Percentiles rank a stretch among this genome's conserved stretches.
Conservation (phyloP, 2,888 invertebrate genomes). For the Leptura quadrifasciata region DNA sequence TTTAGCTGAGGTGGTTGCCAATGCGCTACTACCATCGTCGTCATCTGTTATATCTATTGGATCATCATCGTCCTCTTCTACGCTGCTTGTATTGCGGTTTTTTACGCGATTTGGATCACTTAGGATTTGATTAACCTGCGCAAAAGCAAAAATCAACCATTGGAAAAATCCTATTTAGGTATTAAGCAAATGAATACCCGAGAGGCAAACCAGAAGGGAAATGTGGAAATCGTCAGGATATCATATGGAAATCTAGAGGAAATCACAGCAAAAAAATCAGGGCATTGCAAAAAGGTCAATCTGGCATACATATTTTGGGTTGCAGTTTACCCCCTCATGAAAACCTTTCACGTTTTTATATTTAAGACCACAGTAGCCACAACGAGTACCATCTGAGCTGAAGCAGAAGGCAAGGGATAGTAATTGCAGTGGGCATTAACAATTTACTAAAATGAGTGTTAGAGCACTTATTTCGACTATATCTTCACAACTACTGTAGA, state of each 20-base stretch:
- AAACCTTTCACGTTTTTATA: no score
- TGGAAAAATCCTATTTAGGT: neutral
- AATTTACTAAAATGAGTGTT: no score
- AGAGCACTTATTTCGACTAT: no score
- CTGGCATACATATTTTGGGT: neutral
- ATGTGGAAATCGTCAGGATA: neutral
- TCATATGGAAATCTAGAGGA: no score
- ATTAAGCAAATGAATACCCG: no score
- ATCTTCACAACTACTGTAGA: no score
- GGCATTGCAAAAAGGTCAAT: neutral
- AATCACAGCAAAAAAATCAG: neutral
- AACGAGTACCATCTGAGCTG: no score
- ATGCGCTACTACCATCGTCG: neutral
- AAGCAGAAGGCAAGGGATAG: no score
- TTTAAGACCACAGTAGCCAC: no score
- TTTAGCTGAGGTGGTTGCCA: neutral
- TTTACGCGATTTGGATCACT: conserved; percentile 34
- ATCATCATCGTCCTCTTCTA: conserved; percentile 15
- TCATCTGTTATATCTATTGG: conserved; percentile 24
- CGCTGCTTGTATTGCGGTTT: conserved; percentile 12
- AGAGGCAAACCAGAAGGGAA: no score
- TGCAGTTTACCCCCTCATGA: no score
- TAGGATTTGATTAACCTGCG: conserved; percentile 13
- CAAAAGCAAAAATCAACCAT: neutral
- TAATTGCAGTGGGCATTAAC: no score